These are phyloP conservation scores for Ryuthela nishihirai DNA, from an alignment of 2,888 invertebrate genomes.

Conservation along the genomic window DNA sequence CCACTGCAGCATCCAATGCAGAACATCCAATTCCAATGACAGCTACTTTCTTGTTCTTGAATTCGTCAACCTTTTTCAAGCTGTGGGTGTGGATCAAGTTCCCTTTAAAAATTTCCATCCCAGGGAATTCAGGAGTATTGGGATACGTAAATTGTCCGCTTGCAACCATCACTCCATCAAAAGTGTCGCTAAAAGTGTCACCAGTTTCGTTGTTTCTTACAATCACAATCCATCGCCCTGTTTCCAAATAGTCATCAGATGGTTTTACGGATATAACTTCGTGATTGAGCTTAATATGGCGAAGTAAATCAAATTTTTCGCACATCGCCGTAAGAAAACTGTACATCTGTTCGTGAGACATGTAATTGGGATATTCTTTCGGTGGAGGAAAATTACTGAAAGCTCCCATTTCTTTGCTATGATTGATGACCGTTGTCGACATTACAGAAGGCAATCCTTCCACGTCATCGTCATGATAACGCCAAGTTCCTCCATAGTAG, in stretches of 20 bases:
- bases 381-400: conserved; percentile 53
- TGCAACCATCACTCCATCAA: conserved; percentile 53
- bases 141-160: conserved; percentile 54
- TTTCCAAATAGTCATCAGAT: conserved; percentile 23
- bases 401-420: conserved; percentile 50
- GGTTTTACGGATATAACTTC: conserved; percentile 10
- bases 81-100: conserved; percentile 41
- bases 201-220: conserved; percentile 7
- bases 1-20: conserved; percentile 42
- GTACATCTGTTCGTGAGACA: conserved; percentile 50
- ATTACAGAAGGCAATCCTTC: conserved; percentile 46
- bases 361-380: conserved; percentile 51
- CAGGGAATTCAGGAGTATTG: conserved; percentile 49
- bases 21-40: conserved; percentile 55
- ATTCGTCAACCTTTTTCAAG: conserved; percentile 31
- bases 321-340: conserved; percentile 47
- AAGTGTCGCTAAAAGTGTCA: conserved; percentile 10
- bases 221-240: conserved; percentile 38
- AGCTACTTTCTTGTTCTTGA: conserved; percentile 48
- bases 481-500: conserved; percentile 49
- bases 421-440: conserved; percentile 49
- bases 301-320: conserved; percentile 35
- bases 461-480: conserved; percentile 36
- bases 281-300: conserved; percentile 35
- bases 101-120: conserved; percentile 47